phyloP scores from a whole-genome alignment of 1,140 invertebrate genomes.

The Caenorhabditis remanei region DNA sequence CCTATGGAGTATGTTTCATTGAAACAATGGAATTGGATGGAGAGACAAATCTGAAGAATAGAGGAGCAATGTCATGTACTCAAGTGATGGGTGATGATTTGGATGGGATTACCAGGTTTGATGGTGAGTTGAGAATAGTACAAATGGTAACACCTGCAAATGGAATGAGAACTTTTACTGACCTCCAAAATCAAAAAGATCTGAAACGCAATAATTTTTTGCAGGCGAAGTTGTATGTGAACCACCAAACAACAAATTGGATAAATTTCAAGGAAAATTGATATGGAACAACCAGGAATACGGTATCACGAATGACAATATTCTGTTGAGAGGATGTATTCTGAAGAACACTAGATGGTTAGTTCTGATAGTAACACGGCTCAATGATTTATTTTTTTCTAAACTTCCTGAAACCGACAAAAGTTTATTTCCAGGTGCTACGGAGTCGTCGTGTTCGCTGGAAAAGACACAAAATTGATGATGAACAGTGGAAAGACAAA shows the following conservation, averaged over 20 bases:
- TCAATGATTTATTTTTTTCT: neutral
- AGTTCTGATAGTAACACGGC: too few relatives aligned
- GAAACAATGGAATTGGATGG: slow-evolving; percentile 99
- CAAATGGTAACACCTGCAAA: too few relatives aligned
- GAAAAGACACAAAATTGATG: slow-evolving; percentile 99
- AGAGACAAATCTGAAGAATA: slow-evolving; percentile 95
- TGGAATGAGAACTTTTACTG: slow-evolving; percentile 42
- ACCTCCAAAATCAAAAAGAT: neutral
- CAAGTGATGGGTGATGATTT: slow-evolving; percentile 92
- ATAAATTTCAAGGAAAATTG: slow-evolving; percentile 87
- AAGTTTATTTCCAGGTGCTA: slow-evolving; percentile 83
- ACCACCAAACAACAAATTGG: slow-evolving; percentile 96
- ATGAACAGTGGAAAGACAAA: slow-evolving; percentile 99
- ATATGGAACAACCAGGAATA: slow-evolving; percentile 82
- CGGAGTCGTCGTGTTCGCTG: slow-evolving; percentile 95
- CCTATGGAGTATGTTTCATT: slow-evolving; percentile 96
- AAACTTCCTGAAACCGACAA: neutral
- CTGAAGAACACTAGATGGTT: slow-evolving; percentile 94
- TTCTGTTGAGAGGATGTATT: slow-evolving; percentile 91
- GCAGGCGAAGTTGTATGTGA: slow-evolving; percentile 96
- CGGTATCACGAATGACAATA: slow-evolving; percentile 92
- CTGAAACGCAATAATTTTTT: slow-evolving; percentile 52
- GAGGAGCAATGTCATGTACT: slow-evolving; percentile 92
- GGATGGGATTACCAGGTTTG: slow-evolving; percentile 82
- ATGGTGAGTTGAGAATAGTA: slow-evolving; percentile 80